Evolutionary conservation across 2,797 vertebrate genomes (phyloP).

Genomic region (Sebastes itinus): DNA sequence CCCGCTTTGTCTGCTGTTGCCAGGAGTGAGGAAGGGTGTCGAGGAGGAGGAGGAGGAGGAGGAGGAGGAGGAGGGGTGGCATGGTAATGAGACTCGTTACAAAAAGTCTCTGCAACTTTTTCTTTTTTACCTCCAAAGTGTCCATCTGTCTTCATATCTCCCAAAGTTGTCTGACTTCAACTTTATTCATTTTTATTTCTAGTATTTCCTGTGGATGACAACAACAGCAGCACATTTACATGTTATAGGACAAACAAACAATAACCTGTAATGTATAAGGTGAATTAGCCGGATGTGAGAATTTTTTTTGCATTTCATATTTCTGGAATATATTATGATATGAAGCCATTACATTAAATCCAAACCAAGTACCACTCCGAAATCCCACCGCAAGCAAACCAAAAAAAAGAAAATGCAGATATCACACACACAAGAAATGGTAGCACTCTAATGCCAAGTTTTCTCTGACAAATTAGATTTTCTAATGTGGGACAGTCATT

Average conservation of each 20-base stretch:
- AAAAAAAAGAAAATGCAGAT: too few species aligned
- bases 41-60: conserved; percentile 15
- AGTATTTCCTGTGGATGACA: background rate
- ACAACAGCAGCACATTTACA: rapidly evolving
- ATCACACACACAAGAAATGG: too few species aligned
- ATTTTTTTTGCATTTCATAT: too few species aligned
- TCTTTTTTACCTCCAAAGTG: conserved; percentile 2
- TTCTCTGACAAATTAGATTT: too few species aligned
- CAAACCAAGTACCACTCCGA: too few species aligned
- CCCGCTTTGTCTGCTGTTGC: conserved; percentile 88
- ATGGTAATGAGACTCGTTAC: conserved; percentile 87
- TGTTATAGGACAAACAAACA: background rate
- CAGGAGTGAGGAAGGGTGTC: conserved; percentile 84
- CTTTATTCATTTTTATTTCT: background rate
- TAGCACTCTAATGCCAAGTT: too few species aligned
- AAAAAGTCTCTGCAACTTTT: conserved; percentile 78
- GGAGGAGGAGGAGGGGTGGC: conserved; percentile 30
- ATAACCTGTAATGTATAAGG: background rate
- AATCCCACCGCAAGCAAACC: too few species aligned
- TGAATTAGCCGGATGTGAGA: too few species aligned
- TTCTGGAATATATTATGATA: too few species aligned
- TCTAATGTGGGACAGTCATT: too few species aligned
- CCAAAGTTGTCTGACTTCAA: background rate
- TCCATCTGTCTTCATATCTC: conserved; percentile 32
- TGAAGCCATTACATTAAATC: too few species aligned